Evolutionary conservation across 2,113 vertebrate species (phyloP), one percentile per base, ranked within the genome.

Genomic region (Passer montanus): DNA sequence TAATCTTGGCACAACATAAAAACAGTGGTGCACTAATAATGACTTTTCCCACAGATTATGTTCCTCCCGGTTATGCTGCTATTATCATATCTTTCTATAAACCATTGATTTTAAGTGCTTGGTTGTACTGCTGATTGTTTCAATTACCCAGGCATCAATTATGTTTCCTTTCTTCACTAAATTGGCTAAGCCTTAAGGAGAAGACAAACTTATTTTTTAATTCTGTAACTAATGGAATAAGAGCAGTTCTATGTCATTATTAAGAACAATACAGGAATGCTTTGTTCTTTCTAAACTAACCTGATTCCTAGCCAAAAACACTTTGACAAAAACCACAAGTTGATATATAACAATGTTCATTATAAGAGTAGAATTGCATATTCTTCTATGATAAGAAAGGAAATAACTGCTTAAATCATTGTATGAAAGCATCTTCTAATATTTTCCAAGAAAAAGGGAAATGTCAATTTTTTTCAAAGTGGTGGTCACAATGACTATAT

Each of bases 81-180:
- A 82, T 90, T 78, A 89, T 44, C 52, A 37, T 64, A 86, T 33
- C 43, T 93, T 73, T 58, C 70, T 47, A 66, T 13, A 78, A 93
- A 78, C 43, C 68, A 84, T 62, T 88, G n/a, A 84, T 88, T 88
- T 81, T 43, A 93, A 84, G 56, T 67, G 47, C 60, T 82, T 93
- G 76, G 56, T 21, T 88, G 49, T 43, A 44, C 50, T n/a, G 72
- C 19, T 63, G 55, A 77, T 56, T 47, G 47, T 55, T 90, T 84
- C 83, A 78, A 72, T 92, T 89, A 92, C 28, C 44, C 49, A 72
- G 83, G 76, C 73, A 89, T 72, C 73, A 86, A 56, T 91, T 81
- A 87, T 4, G 24, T 17, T 87, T 67, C 44, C 33, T 84, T 94
- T 84, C 64, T 81, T 84, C 44, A 27, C 33, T 89, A 81, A 86